These are phyloP conservation scores for Sula dactylatra DNA, from an alignment of 2,113 vertebrate genomes.

Conservation along the genomic window DNA sequence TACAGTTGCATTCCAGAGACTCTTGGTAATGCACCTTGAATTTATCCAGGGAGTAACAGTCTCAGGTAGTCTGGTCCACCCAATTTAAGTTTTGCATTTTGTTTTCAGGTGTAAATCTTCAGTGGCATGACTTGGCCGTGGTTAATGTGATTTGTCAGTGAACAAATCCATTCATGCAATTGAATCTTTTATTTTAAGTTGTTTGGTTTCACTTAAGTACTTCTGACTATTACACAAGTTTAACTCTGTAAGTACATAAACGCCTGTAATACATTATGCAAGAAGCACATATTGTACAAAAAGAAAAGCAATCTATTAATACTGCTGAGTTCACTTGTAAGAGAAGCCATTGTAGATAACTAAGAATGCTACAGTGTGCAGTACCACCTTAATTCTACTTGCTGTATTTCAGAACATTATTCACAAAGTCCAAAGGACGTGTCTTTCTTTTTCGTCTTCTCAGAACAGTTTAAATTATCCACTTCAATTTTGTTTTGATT, in stretches of 20 bases:
- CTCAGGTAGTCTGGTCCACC: accelerated
- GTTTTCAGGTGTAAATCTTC: neutral
- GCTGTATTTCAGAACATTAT: neutral
- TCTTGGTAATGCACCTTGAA: neutral
- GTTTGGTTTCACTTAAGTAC: neutral
- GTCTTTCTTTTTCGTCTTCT: neutral
- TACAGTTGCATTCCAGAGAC: neutral
- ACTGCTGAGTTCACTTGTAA: neutral
- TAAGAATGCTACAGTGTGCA: neutral
- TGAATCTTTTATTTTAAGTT: neutral
- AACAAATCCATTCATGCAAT: neutral
- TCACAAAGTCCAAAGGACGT: neutral
- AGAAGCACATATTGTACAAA: neutral
- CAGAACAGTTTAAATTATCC: neutral
- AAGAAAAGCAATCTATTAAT: neutral
- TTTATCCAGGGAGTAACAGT: neutral
- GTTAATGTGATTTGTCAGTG: neutral
- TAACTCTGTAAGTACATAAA: neutral
- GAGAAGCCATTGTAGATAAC: neutral
- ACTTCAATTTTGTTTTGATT: neutral
- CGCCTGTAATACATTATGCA: neutral
- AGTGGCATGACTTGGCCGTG: neutral
- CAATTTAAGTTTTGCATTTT: neutral
- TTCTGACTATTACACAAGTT: neutral
- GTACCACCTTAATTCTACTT: neutral